phyloP scores from a whole-genome alignment of 1,140 invertebrate species.

The Centruroides vittatus region DNA sequence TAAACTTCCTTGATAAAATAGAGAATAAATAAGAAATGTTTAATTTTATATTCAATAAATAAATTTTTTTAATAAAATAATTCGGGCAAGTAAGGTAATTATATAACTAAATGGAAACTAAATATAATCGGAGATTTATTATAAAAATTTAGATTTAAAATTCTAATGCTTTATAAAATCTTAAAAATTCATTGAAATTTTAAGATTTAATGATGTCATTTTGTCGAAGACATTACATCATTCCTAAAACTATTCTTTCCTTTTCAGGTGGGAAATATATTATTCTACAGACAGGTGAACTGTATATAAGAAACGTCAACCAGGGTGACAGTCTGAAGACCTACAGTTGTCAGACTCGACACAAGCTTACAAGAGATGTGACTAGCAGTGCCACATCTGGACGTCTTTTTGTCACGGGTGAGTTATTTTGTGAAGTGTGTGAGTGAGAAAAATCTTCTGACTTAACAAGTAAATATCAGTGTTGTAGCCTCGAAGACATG shows the following conservation, averaged over 20 bases:
- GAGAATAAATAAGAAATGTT: too few species aligned
- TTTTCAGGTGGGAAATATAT: slow-evolving; percentile 23
- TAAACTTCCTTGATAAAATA: too few species aligned
- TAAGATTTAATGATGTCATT: too few species aligned
- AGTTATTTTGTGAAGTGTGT: not conserved
- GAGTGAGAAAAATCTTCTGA: not conserved
- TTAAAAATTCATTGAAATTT: too few species aligned
- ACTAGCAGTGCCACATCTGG: slow-evolving; percentile 14
- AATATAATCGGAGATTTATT: too few species aligned
- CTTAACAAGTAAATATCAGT: not conserved
- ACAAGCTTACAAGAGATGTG: slow-evolving; percentile 18
- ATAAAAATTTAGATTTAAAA: too few species aligned
- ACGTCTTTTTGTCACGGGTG: slow-evolving; percentile 20
- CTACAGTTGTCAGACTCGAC: slow-evolving; percentile 20
- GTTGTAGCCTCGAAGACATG: not conserved
- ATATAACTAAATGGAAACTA: too few species aligned
- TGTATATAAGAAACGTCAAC: slow-evolving; percentile 17
- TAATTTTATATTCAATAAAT: too few species aligned
- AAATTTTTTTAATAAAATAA: too few species aligned
- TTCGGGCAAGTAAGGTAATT: too few species aligned
- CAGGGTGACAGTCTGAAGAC: slow-evolving; percentile 15
- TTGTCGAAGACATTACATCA: slow-evolving; percentile 12
- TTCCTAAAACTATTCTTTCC: slow-evolving; percentile 17
- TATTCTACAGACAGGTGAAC: slow-evolving; percentile 21
- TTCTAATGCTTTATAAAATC: too few species aligned